Base-by-base conservation (phyloP, 2,888 invertebrate species). In the Acanthosepion lycidas region DNA sequence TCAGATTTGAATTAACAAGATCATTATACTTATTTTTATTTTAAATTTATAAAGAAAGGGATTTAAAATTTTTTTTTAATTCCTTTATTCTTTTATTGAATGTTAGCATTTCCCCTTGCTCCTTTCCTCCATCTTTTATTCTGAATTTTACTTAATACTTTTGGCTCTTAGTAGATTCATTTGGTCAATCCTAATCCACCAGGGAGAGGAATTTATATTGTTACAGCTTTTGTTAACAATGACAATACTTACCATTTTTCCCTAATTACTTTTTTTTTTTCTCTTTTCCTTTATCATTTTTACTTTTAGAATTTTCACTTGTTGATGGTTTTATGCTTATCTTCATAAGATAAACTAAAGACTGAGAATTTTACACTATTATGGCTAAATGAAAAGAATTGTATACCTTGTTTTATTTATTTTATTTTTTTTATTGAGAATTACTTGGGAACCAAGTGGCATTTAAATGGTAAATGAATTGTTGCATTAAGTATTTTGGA, bases 41-140 rank as follows among this genome's bases (percentile, higher is more conserved):
- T 78, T 78, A 78, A 78, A 78, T 78, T 33, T 78, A 78, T 78
- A 78, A 78, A 78, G n/a, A 78, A 78, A 78, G n/a, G 78, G 78
- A 78, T 78, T 12, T 20, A 20, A 23, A 26, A 5, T 26, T 59
- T 23, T 55, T 59, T 59, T 20, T 42, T 42, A 42, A 42, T 42
- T 42, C 42, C 42, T 42, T 59, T 20, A 6, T 6, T 6, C 0
- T 59, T 59, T 20, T 6, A 6, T 5, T 59, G 6, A 20, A 23
- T 20, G 20, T 18, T 18, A 20, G 26, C 0, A 28, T 78, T 26
- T n/a, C 28, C 23, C 12, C 26, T 28, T 28, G 28, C 28, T 28
- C 64, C 64, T 4, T 20, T 6, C 23, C 5, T 26, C 78, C 5
- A 78, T n/a, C 6, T n/a, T 64, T 59, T 59, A 20, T 59, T 15